These are phyloP conservation scores for Cydia amplana DNA, from an alignment of 1,140 invertebrate genomes.

Conservation along the genomic window DNA sequence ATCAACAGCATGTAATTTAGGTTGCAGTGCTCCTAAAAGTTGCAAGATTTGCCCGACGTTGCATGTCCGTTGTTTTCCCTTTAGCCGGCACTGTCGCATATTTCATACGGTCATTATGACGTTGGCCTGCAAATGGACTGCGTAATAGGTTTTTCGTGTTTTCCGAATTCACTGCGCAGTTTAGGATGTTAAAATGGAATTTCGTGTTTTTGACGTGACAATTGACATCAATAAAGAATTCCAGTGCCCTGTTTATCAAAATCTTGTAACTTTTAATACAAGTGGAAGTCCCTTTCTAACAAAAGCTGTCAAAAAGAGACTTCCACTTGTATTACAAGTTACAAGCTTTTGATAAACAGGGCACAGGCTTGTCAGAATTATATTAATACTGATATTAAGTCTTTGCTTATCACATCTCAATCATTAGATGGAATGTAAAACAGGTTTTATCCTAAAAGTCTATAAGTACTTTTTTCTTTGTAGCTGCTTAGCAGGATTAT, in stretches of 20 bases:
- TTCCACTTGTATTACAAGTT: no score
- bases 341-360: no score
- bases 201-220: background rate
- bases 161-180: background rate
- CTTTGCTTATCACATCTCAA: background rate
- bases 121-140: constrained; percentile 14
- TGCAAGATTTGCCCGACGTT: background rate
- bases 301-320: no score
- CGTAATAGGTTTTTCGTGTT: constrained; percentile 19
- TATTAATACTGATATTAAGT: no score
- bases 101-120: constrained; percentile 21
- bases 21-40: background rate
- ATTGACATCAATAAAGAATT: background rate
- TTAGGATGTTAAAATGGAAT: background rate
- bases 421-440: background rate
- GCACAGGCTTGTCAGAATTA: no score
- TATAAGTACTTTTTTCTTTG: background rate
- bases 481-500: background rate
- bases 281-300: no score
- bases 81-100: background rate
- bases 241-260: no score
- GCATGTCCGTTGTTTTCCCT: background rate
- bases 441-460: background rate
- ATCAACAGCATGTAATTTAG: background rate
- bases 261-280: no score